Evolutionary conservation across 2,888 invertebrate genomes (phyloP).

Genomic region (Callosobruchus maculatus): DNA sequence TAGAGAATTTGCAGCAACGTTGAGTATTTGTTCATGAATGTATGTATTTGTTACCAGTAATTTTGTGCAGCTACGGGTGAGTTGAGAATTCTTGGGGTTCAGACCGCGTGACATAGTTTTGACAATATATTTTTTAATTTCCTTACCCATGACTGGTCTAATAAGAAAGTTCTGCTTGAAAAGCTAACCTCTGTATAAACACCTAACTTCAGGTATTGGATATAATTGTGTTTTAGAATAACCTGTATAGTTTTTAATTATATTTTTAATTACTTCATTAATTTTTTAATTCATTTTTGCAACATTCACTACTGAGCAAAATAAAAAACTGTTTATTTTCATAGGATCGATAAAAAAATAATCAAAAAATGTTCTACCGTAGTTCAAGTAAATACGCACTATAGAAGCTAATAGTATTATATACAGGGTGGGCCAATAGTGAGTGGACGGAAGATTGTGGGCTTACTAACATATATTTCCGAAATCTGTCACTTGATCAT

Average conservation of each 20-base stretch:
- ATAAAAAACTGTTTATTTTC: not conserved
- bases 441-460: too few species aligned
- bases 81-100: too few species aligned
- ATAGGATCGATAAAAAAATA: not conserved
- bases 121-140: too few species aligned
- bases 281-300: not conserved
- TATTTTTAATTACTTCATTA: not conserved
- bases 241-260: not conserved
- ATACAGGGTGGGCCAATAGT: not conserved
- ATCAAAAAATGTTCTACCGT: not conserved
- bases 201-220: not conserved
- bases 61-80: too few species aligned
- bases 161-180: too few species aligned
- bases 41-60: too few species aligned
- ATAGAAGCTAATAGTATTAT: not conserved
- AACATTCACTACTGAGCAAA: not conserved
- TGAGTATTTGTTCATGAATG: too few species aligned
- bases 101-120: too few species aligned
- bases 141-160: too few species aligned
- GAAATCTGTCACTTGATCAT: too few species aligned
- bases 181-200: not conserved
- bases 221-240: not conserved
- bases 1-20: too few species aligned
- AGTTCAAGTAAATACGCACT: not conserved
- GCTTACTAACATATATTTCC: too few species aligned